Evolutionary conservation across 2,888 invertebrate species (phyloP), one percentile per base, ranked within the genome.

Genomic region (Caenorhabditis becei): DNA sequence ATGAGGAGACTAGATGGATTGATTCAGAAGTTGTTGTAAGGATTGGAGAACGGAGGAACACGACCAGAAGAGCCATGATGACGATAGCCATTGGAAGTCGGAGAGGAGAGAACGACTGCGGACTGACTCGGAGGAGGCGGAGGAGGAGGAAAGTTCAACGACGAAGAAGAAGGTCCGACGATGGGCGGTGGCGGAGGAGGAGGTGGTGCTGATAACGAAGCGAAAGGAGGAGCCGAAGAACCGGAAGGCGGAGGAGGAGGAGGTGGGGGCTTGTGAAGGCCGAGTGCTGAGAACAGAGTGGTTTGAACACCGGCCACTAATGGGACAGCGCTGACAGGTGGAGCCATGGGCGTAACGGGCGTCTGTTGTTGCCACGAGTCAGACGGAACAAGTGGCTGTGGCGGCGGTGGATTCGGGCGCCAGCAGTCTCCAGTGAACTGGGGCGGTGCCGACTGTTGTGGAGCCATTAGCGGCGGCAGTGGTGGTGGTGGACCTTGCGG

Each of bases 221-320:
- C 59, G 59, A 75, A 66, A 7, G 62, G 61, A 20, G 51, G 41
- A 41, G 59, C 1, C 0, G 61, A 23, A 71, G 61, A 62, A 20
- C 28, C 35, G 24, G 63, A 49, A 37, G 14, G 26, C 16, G 75
- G 75, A 77, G 75, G 75, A 53, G 67, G 67, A 35, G 74, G 74
- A 11, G 75, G 71, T 18, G 53, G 67, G 28, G 67, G 66, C n/a
- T 62, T 67, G 41, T 77, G 61, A 32, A 78, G 62, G 26, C 78
- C 78, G 18, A 82, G 78, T 18, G 82, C 82, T 1, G 82, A 78
- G 75, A 82, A 82, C 2, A 82, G 70, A 14, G 82, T 82, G 58
- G 69, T 82, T 59, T 74, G 78, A 24, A 82, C 79, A 69, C 77
- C 77, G 18, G 77, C 80, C 16, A 66, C 63, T 16, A 53, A 18